Base-by-base conservation (phyloP, 2,888 invertebrate species). In the Cataglyphis altisquamis region DNA sequence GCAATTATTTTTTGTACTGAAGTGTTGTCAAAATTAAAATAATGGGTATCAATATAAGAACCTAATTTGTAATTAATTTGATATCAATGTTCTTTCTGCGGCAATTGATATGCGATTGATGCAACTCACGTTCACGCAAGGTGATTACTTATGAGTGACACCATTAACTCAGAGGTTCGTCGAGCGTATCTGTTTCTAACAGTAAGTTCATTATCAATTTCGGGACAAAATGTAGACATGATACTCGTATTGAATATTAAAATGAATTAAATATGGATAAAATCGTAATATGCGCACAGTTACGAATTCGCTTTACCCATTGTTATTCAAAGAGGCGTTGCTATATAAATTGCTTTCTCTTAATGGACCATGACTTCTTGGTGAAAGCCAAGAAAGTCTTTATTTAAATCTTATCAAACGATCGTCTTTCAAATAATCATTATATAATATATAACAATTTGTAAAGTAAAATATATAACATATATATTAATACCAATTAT, bases 141-240 rank as follows among this genome's bases (percentile, higher is more conserved):
- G 63, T 70, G 88, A 87, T 88, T 83, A 21, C 55, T 64, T 72
- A 81, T 82, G 84, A 89, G 78, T 68, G 90, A 70, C 86, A 80
- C 62, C 78, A 84, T 85, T 84, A 73, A 73, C 74, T 85, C 64
- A 41, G 45, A 72, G 41, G 29, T 29, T 57, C 62, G 81, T 72
- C 72, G 6, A 6, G 32, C 6, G 66, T 84, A 63, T 83, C 84
- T 75, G 74, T 80, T 90, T 70, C 68, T 60, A 77, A 29, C 29
- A 29, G 2, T 29, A 29, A 72, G 55, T 75, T 84, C 83, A 64
- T 88, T 89, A 89, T 62, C 57, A 52, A 21, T 57, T 74, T 36
- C 55, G 25, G 32, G 64, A 72, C 63, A 57, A 45, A 57, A 8
- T 62, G 60, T 36, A 60, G 77, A 74, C 64, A 64, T 73, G 86